These are phyloP conservation scores for Neelides sp. DNA, from an alignment of 1,140 invertebrate genomes.

Conservation along the genomic window DNA sequence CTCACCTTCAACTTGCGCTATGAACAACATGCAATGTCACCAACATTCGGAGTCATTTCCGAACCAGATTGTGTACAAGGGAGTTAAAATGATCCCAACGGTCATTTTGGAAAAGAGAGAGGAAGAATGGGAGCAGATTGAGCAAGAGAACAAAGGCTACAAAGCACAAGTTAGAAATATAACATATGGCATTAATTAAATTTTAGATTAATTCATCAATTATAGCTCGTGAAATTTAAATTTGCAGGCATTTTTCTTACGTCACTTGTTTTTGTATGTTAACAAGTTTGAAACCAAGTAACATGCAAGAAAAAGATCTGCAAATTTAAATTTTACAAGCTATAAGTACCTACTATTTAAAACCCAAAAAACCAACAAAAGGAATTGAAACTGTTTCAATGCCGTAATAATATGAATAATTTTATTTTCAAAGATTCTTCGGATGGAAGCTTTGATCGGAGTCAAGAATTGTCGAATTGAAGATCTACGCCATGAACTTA, in stretches of 20 bases:
- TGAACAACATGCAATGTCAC: neutral
- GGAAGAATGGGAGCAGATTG: slow-evolving; percentile 17
- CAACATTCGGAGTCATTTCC: slow-evolving; percentile 1
- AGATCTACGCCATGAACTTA: slow-evolving; percentile 23
- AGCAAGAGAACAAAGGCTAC: slow-evolving; percentile 7
- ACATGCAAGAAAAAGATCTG: neutral
- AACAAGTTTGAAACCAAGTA: too few species aligned
- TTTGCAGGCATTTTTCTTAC: neutral
- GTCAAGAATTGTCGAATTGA: slow-evolving; percentile 26
- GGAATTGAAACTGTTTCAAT: too few species aligned
- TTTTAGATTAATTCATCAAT: neutral
- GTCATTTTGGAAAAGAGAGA: slow-evolving; percentile 20
- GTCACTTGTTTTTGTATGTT: too few species aligned
- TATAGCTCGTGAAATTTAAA: neutral
- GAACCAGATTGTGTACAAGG: slow-evolving; percentile 25
- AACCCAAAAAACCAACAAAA: too few species aligned
- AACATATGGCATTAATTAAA: neutral
- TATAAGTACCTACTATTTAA: too few species aligned
- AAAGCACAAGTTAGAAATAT: slow-evolving; percentile 18
- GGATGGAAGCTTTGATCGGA: slow-evolving; percentile 18
- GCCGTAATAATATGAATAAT: too few species aligned
- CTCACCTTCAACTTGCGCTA: neutral
- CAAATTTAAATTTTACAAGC: neutral
- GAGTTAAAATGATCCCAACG: slow-evolving; percentile 26
- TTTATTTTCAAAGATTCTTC: slow-evolving; percentile 8